phyloP scores from a whole-genome alignment of 2,113 vertebrate genomes.

The Oncorhynchus nerka region DNA sequence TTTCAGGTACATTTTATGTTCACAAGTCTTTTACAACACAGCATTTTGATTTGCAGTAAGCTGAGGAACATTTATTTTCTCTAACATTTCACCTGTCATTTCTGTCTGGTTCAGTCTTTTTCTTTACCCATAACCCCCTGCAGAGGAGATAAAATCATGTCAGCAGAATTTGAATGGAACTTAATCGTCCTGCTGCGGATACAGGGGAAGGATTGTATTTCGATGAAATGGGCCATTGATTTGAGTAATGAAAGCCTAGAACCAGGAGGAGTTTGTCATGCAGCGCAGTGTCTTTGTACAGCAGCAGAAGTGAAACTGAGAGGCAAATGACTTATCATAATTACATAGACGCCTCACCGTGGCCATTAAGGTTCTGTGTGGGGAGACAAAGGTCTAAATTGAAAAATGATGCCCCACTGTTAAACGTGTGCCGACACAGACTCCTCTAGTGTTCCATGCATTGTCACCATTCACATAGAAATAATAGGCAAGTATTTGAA shows the following conservation, averaged over 20 bases:
- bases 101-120: slow-evolving; percentile 12
- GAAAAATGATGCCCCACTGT: slow-evolving; percentile 4
- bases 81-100: neutral
- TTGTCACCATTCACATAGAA: neutral
- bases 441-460: neutral
- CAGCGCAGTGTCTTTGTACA: slow-evolving; percentile 42
- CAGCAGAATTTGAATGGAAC: slow-evolving; percentile 55
- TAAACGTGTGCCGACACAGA: neutral
- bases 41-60: neutral
- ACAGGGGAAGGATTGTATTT: slow-evolving; percentile 65
- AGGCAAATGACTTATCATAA: slow-evolving; percentile 41
- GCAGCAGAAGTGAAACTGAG: slow-evolving; percentile 32
- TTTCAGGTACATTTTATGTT: no score
- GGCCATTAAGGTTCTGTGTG: slow-evolving; percentile 13
- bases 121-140: slow-evolving; percentile 23
- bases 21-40: neutral
- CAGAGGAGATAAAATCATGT: slow-evolving; percentile 54
- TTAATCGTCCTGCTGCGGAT: slow-evolving; percentile 49
- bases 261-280: slow-evolving; percentile 44
- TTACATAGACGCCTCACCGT: slow-evolving; percentile 29
- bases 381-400: slow-evolving; percentile 23
- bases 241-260: slow-evolving; percentile 67
- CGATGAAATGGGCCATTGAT: slow-evolving; percentile 73
- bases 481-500: neutral
- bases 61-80: slow-evolving; percentile 8